Percentiles rank a stretch among this genome's conserved stretches.
phyloP scores from a whole-genome alignment of 2,888 invertebrate species.

The Eupelmus urozonus region DNA sequence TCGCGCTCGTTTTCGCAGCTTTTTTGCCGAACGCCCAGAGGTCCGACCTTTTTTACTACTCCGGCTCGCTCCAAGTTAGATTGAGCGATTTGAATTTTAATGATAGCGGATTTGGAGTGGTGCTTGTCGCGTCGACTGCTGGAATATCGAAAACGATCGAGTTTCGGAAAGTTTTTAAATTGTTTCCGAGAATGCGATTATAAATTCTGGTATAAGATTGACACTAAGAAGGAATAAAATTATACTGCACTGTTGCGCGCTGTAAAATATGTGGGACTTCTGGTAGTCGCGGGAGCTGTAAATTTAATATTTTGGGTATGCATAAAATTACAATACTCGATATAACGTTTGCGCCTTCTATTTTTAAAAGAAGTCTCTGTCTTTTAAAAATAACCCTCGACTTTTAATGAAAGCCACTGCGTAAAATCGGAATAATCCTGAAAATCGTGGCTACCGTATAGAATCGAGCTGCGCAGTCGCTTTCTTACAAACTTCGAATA shows the following conservation, averaged over 20 bases:
- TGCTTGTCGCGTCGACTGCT: too few relatives aligned
- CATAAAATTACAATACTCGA: neutral
- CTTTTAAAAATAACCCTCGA: neutral
- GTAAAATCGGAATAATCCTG: conserved; percentile 12
- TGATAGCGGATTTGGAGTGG: neutral
- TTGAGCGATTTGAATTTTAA: conserved; percentile 26
- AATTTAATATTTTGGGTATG: neutral
- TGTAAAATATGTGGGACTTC: neutral
- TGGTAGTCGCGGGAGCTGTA: neutral
- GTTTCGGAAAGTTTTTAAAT: conserved; percentile 6
- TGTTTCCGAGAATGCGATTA: conserved; percentile 1
- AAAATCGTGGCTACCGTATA: neutral
- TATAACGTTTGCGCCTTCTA: neutral
- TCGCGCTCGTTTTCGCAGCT: conserved; percentile 1
- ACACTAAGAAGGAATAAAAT: conserved; percentile 18
- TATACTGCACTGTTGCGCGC: neutral
- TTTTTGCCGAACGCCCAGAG: too few relatives aligned
- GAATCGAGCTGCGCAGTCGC: neutral
- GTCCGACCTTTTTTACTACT: neutral
- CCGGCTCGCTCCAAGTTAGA: neutral
- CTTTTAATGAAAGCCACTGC: neutral
- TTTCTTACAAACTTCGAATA: neutral
- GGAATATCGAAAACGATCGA: too few relatives aligned
- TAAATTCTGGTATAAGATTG: conserved; percentile 42
- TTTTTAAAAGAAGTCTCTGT: neutral